Evolutionary conservation across 2,888 invertebrate genomes (phyloP), one percentile per base, ranked within the genome.

Genomic region (Biston betularia): DNA sequence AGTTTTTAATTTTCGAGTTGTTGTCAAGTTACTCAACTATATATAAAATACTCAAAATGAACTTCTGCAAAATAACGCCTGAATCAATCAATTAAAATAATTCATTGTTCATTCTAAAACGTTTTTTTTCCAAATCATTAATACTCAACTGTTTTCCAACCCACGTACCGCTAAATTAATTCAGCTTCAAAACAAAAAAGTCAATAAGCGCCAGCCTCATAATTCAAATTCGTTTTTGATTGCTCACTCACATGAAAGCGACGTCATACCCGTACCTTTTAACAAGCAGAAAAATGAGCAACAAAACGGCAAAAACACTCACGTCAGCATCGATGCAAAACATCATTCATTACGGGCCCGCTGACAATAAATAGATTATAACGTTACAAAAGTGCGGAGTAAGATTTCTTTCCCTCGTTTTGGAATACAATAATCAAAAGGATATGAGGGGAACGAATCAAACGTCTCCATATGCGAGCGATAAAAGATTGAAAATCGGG

Each of bases 371-470:
- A 92, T 92, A 90, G 89, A 92, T 92, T 92, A 90, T 83, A 83
- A 85, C 80, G 84, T 85, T 83, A 86, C 81, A 87, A 91, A 92
- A 90, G 82, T 89, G 90, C 92, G 87, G 86, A 83, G 82, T 81
- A 81, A 83, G 83, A 79, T 80, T 85, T 87, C 87, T 86, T 85
- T 82, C 86, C 88, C 88, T 87, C 89, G 84, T 88, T 89, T 86
- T 79, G 80, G 90, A 89, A 92, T 87, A 88, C 86, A 91, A 93
- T 93, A 93, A 93, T 93, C 92, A 93, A 92, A 93, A 83, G 86
- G 89, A 92, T 88, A 90, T 86, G 88, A 89, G 90, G 90, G 91
- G 85, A 73, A 71, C 67, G 83, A 88, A 89, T 90, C 90, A 90
- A 91, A 90, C 80, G 86, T 86, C 83, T 89, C 85, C 91, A 90